phyloP scores from a whole-genome alignment of 92 coral and sea anemone species.

The Epizoanthus stellaris region DNA sequence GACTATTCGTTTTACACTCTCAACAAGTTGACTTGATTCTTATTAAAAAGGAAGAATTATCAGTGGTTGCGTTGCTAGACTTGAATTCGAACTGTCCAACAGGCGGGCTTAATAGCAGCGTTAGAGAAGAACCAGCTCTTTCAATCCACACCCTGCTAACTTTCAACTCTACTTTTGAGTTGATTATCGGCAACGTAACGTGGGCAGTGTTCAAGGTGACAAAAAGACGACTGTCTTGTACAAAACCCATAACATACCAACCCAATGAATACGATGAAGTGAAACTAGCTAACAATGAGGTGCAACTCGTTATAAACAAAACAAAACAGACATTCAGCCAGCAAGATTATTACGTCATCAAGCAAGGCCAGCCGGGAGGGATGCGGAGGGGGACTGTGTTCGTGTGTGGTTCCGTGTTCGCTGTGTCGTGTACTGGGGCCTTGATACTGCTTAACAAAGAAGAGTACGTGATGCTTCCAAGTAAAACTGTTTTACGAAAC shows the following conservation, averaged over 20 bases:
- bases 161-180: conserved; percentile 61
- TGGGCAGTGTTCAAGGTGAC: conserved; percentile 79
- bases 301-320: background rate
- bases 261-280: background rate
- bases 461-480: background rate
- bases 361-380: background rate
- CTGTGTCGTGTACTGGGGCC: conserved; percentile 1
- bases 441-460: background rate
- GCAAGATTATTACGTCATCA: conserved; percentile 2
- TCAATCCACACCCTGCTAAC: conserved; percentile 42
- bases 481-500: background rate
- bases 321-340: background rate
- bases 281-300: background rate
- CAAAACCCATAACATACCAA: background rate
- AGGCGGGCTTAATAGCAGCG: background rate
- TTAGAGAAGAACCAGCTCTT: background rate
- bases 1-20: conserved; percentile 30
- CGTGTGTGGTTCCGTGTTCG: conserved; percentile 8
- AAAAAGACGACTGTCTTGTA: conserved; percentile 63
- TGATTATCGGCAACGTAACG: conserved; percentile 37
- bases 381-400: background rate
- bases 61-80: background rate
- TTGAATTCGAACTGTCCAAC: background rate
- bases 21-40: background rate
- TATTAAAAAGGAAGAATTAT: conserved; percentile 3